phyloP scores from a whole-genome alignment of 2,888 invertebrate species.

The Emesis russula region DNA sequence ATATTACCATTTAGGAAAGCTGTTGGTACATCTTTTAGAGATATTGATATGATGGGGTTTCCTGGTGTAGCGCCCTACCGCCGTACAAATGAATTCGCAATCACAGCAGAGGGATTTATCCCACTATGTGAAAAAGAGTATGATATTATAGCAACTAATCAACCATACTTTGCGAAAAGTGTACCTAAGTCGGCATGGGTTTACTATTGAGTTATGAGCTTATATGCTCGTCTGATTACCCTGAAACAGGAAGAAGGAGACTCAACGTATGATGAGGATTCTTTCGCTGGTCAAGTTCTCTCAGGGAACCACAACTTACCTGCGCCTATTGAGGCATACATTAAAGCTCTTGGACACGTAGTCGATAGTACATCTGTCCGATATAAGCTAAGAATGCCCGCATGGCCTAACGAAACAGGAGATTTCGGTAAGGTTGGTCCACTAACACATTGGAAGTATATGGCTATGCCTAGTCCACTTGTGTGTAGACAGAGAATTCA shows the following conservation, averaged over 20 bases:
- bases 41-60: too few relatives aligned
- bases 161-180: background rate
- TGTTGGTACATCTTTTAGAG: slow-evolving; percentile 25
- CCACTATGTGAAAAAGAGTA: background rate
- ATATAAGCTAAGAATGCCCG: background rate
- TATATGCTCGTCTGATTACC: background rate
- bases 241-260: background rate
- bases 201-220: background rate
- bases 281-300: background rate
- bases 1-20: slow-evolving; percentile 60
- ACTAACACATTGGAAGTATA: too few relatives aligned
- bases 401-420: too few relatives aligned
- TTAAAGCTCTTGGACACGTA: background rate
- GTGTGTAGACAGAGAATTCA: too few relatives aligned
- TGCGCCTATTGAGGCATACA: background rate
- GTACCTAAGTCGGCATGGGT: background rate
- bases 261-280: background rate
- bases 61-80: too few relatives aligned
- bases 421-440: too few relatives aligned
- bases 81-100: too few relatives aligned
- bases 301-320: background rate
- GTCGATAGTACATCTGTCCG: background rate
- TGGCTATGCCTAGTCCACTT: too few relatives aligned
- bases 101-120: too few relatives aligned
- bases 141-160: background rate